Percentiles rank a stretch among this genome's conserved stretches.
Conservation (phyloP, 1,140 invertebrate genomes). For the Drosophila trapezifrons region DNA sequence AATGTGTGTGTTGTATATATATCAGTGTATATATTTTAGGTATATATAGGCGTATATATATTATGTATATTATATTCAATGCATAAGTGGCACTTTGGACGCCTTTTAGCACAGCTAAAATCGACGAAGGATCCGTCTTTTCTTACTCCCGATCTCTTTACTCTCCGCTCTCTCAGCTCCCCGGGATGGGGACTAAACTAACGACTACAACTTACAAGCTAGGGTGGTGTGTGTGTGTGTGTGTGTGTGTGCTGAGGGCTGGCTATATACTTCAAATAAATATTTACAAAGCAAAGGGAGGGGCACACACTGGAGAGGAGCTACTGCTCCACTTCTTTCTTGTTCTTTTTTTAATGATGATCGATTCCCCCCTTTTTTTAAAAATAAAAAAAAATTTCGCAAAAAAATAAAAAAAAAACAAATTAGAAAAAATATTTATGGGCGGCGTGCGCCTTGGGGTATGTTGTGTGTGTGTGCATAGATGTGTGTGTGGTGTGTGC, state of each 20-base stretch:
- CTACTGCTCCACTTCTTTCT: slow-evolving; percentile 11
- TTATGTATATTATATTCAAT: slow-evolving; percentile 47
- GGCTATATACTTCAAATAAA: slow-evolving; percentile 69
- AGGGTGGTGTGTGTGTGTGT: slow-evolving; percentile 20
- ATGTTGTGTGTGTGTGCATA: background rate
- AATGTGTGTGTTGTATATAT: slow-evolving; percentile 28
- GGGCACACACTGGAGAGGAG: too few relatives aligned
- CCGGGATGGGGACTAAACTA: background rate
- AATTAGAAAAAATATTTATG: slow-evolving; percentile 23
- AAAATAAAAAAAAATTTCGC: slow-evolving; percentile 3
- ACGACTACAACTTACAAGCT: slow-evolving; percentile 64
- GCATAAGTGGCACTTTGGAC: slow-evolving; percentile 61
- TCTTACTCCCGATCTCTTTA: slow-evolving; percentile 22
- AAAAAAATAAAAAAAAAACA: slow-evolving; percentile 47
- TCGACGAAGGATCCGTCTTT: slow-evolving; percentile 30
- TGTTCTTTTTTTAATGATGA: background rate
- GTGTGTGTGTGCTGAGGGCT: slow-evolving; percentile 33
- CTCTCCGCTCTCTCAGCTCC: background rate
- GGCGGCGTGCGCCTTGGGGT: slow-evolving; percentile 12
- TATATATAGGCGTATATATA: slow-evolving; percentile 41
- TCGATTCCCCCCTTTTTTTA: slow-evolving; percentile 8
- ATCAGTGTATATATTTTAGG: slow-evolving; percentile 31
- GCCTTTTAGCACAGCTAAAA: slow-evolving; percentile 74
- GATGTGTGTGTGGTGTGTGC: background rate
- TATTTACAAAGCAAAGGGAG: slow-evolving; percentile 71